Evolutionary conservation across 1,140 invertebrate genomes (phyloP), one percentile per base, ranked within the genome.

Genomic region (Bicyclus anynana): DNA sequence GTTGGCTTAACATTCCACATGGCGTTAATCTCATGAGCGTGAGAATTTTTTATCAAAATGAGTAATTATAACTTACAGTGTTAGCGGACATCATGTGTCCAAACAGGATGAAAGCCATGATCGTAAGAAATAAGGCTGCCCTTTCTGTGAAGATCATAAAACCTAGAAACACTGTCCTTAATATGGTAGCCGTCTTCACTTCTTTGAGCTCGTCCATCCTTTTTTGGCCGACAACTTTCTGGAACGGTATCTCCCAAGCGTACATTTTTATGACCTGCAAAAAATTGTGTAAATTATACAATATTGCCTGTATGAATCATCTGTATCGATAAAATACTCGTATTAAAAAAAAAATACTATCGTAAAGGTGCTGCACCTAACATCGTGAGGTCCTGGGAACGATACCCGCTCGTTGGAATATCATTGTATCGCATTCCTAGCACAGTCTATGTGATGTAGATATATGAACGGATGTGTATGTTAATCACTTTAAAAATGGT

Each of bases 211-310:
- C 86, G 0, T 73, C 67, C 17, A 38, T 61, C 21, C 94, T 73
- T 27, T 87, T 90, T 1, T 72, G 13, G 1, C 77, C 79, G 0
- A 92, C 87, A 0, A 91, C 82, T 51, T 90, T 90, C 50, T 89
- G 85, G 62, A 95, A 94, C 0, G 94, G 93, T 62, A 91, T 91
- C 67, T 95, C 94, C 94, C 94, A 95, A 0, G 93, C 92, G 63
- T 94, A 95, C 82, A 87, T 85, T 77, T 87, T 87, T 14, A 85
- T 87, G 0, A 87, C 84, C 84, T 87, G 66, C 13, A 44, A 44
- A 20, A 17, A 16, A 18, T 6, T 9, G 37, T 40, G 5, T 40
- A n/a, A n/a, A n/a, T 14, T 38, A 2, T 2, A 14, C 2, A 2
- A 7, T 2, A 29, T 7, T 29, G 10, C 10, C 7, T 4, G 3